These are phyloP conservation scores for Tolmerus cingulatus DNA, from an alignment of 2,888 invertebrate genomes.

Conservation along the genomic window DNA sequence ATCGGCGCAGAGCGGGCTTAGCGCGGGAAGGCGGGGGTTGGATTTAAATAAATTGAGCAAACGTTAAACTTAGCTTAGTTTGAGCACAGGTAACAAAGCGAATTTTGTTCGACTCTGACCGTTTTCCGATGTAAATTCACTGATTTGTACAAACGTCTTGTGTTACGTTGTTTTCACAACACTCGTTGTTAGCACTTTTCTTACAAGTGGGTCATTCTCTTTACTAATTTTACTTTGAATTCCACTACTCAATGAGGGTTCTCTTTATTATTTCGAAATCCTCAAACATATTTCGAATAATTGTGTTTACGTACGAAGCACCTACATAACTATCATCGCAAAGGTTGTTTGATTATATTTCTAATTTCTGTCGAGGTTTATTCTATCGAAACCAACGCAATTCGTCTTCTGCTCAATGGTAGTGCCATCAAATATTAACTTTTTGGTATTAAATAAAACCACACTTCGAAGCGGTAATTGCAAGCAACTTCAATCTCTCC, in stretches of 20 bases:
- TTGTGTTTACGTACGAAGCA: no score
- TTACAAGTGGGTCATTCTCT: not conserved
- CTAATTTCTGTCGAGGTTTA: no score
- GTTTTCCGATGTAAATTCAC: not conserved
- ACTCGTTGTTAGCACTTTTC: not conserved
- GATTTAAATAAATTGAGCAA: not conserved
- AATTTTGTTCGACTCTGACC: not conserved
- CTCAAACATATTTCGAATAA: not conserved
- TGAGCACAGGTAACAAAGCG: not conserved
- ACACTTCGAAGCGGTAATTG: no score
- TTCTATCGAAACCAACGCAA: no score
- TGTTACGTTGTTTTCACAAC: not conserved
- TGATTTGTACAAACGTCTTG: not conserved
- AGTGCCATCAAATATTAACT: no score
- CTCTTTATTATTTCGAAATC: not conserved
- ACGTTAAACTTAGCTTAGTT: not conserved
- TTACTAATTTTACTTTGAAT: not conserved
- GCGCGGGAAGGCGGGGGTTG: not conserved
- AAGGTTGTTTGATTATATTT: no score
- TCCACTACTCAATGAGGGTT: not conserved
- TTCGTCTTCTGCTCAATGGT: no score
- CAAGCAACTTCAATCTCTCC: no score
- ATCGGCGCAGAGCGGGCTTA: not conserved
- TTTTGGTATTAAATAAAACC: no score
- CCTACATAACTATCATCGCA: no score